Base-by-base conservation (phyloP, 2,888 invertebrate species). In the Metopia argyrocephala region DNA sequence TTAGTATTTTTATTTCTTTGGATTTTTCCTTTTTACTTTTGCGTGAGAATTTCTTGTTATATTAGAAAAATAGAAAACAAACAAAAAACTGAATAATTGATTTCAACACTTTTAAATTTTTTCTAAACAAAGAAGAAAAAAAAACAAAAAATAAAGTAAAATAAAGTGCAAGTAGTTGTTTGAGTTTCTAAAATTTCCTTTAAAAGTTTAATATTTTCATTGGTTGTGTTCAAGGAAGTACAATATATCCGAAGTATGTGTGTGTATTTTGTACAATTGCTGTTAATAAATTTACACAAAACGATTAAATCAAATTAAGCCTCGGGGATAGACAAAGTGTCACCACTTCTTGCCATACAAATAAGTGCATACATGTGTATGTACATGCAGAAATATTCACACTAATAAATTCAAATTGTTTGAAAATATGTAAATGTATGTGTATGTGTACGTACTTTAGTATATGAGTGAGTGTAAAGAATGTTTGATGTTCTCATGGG, bases 271-370 rank as follows among this genome's bases (percentile, higher is more conserved):
- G 23, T 65, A 50, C 21, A 56, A 68, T 57, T 46, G 46, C 27
- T 27, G 66, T 54, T 76, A 57, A 57, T 64, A 64, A 70, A 57
- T 50, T 70, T 76, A 4, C 50, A 28, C 69, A 56, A 62, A 64
- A 65, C 59, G 65, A 59, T 70, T 76, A 76, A 76, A 59, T 76
- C 64, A 76, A 76, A 70, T 76, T 70, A 70, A 70, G 52, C 76
- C 76, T 65, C 18, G 6, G 76, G 65, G 76, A 70, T 23, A 59
- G n/a, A 31, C 69, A 21, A n/a, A 18, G 15, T 18, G n/a, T n/a
- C 25, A 56, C 69, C 59, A 59, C 27, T 20, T 21, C 48, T 28
- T 12, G 25, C 65, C 15, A 59, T n/a, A 66, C 27, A 15, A 38
- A 2, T 15, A 15, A 38, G 4, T 0, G 15, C 38, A 9, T 38